A percentile compares a stretch with the other conserved stretches of the same genome.
Evolutionary conservation across 2,888 invertebrate species (phyloP).

Genomic region (Trichogramma evanescens): DNA sequence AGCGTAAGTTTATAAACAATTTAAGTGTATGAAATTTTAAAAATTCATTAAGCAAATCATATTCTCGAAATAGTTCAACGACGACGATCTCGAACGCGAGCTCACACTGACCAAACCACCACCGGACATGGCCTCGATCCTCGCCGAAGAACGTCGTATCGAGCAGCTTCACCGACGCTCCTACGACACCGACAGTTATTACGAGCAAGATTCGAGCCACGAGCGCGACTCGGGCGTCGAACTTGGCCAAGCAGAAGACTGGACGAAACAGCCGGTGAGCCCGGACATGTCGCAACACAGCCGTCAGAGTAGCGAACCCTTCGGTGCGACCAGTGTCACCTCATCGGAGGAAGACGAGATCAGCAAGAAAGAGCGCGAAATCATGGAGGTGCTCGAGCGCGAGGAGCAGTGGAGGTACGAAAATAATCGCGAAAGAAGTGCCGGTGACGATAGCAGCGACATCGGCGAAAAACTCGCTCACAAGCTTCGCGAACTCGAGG

Average conservation of each 20-base stretch:
- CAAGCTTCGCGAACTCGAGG: slow-evolving; percentile 52
- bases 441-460: slow-evolving; percentile 31
- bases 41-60: neutral
- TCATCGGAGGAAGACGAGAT: slow-evolving; percentile 73
- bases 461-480: slow-evolving; percentile 54
- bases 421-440: slow-evolving; percentile 34
- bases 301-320: slow-evolving; percentile 74
- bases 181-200: slow-evolving; percentile 61
- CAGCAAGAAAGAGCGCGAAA: slow-evolving; percentile 59
- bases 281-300: slow-evolving; percentile 58
- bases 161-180: slow-evolving; percentile 71
- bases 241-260: slow-evolving; percentile 52
- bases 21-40: neutral
- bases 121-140: slow-evolving; percentile 71
- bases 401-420: slow-evolving; percentile 56
- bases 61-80: slow-evolving; percentile 50
- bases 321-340: slow-evolving; percentile 61
- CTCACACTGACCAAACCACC: slow-evolving; percentile 65
- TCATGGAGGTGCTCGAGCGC: slow-evolving; percentile 59
- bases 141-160: slow-evolving; percentile 73
- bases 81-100: slow-evolving; percentile 63
- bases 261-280: slow-evolving; percentile 44
- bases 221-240: slow-evolving; percentile 72
- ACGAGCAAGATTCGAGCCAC: slow-evolving; percentile 47
- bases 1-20: slow-evolving; percentile 45